Conservation (phyloP, 2,113 vertebrate species). For the Pseudorasbora parva region DNA sequence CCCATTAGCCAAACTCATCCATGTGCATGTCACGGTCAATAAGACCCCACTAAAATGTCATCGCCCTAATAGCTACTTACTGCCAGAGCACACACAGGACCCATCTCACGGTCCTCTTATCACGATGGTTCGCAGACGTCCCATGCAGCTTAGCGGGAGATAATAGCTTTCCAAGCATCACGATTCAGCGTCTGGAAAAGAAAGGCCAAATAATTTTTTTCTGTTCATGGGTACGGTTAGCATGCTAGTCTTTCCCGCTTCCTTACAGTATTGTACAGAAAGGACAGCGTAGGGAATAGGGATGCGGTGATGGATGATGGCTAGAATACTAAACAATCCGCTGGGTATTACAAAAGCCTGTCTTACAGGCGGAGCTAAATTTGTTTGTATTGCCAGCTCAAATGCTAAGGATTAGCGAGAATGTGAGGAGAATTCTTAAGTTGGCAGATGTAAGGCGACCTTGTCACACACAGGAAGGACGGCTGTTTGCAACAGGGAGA, state of each 20-base stretch:
- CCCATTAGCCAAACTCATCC: conserved; percentile 32
- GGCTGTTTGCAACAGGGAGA: conserved; percentile 38
- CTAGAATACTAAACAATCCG: conserved; percentile 77
- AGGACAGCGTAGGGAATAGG: conserved; percentile 66
- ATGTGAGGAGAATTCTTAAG: conserved; percentile 75
- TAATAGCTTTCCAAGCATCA: conserved; percentile 48
- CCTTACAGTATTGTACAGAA: conserved; percentile 61
- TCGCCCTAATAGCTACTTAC: conserved; percentile 44
- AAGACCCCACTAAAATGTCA: conserved; percentile 48
- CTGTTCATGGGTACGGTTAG: conserved; percentile 43
- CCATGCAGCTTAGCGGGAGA: conserved; percentile 52
- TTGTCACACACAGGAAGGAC: conserved; percentile 62
- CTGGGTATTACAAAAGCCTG: conserved; percentile 70
- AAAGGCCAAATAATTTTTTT: conserved; percentile 30
- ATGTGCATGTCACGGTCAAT: conserved; percentile 44
- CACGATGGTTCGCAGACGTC: conserved; percentile 35
- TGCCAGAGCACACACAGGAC: conserved; percentile 39
- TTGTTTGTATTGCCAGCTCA: conserved; percentile 74
- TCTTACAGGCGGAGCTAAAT: conserved; percentile 69
- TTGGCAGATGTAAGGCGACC: conserved; percentile 69
- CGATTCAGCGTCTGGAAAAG: conserved; percentile 30
- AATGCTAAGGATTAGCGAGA: conserved; percentile 72
- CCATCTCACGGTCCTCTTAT: conserved; percentile 47
- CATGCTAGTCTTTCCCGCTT: conserved; percentile 48
- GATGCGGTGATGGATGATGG: conserved; percentile 71